A percentile compares a stretch with the other conserved stretches of the same genome.
Evolutionary conservation across 2,888 invertebrate species (phyloP).

Genomic region (Sphecodes monilicornis): DNA sequence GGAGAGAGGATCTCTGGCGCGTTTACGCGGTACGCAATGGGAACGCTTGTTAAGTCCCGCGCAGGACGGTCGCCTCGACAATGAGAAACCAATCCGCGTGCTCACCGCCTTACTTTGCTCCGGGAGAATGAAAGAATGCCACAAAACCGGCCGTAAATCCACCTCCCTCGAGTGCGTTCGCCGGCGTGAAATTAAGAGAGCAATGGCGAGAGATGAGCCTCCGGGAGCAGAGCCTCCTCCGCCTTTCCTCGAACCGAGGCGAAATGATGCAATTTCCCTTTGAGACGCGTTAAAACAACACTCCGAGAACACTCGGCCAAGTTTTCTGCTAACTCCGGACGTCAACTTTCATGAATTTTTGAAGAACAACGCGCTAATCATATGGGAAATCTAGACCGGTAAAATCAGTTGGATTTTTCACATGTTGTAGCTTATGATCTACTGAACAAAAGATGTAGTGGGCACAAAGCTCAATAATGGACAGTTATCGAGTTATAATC

Average conservation of each 20-base stretch:
- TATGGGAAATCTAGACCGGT: no score
- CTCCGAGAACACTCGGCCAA: not conserved
- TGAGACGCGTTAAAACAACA: not conserved
- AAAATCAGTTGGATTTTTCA: no score
- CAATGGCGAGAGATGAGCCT: conserved; percentile 63
- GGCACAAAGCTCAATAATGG: no score
- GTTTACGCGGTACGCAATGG: conserved; percentile 45
- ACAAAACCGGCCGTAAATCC: conserved; percentile 73
- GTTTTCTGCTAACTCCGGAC: not conserved
- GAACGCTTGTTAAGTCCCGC: conserved; percentile 39
- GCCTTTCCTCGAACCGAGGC: not conserved
- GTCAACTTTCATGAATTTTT: not conserved
- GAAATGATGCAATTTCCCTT: conserved; percentile 6
- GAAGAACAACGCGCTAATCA: no score
- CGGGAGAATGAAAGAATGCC: conserved; percentile 52
- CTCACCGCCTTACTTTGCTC: conserved; percentile 64
- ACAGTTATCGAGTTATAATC: no score
- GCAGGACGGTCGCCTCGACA: conserved; percentile 44
- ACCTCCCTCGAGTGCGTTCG: conserved; percentile 68
- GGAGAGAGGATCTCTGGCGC: conserved; percentile 16
- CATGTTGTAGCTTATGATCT: no score
- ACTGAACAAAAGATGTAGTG: no score
- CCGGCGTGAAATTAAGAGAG: conserved; percentile 78
- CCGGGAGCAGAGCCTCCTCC: not conserved
- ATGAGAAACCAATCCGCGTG: conserved; percentile 68